Evolutionary conservation across 2,113 vertebrate genomes (phyloP), one percentile per base, ranked within the genome.

Genomic region (Atlantisia rogersi): DNA sequence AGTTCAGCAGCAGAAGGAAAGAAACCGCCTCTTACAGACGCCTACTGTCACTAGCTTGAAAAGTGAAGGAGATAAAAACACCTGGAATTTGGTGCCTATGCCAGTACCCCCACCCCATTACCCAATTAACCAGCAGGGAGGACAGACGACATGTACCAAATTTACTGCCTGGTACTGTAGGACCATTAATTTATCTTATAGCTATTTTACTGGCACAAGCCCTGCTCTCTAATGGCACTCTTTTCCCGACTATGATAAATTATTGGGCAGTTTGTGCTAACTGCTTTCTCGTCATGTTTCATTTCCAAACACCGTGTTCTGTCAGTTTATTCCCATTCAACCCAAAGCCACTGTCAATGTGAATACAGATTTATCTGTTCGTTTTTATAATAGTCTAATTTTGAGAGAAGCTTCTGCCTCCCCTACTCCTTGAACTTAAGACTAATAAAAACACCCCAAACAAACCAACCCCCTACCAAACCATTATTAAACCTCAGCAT

Each of bases 221-320:
- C 78, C 86, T 12, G 28, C 85, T 89, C 96, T 93, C 25, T 91
- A 96, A 96, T 48, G n/a, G 84, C 0, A 1, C 80, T 88, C 96
- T 96, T 93, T 81, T 96, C 90, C 96, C 77, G 84, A 90, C 79
- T 93, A 53, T 88, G 84, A 97, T 95, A 95, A 97, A 96, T 97
- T 96, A 97, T 55, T 92, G 96, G 92, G 86, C 93, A 97, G 96
- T 97, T 97, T 95, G 93, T 82, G 87, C 90, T 95, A 97, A 93
- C 97, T 94, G 94, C 94, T 80, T 97, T 97, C 95, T 96, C 5
- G 1, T 91, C 95, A 79, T 88, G 93, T 97, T 97, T 97, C 97
- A 97, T 94, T 96, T 96, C 95, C 94, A 98, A 96, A 97, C 89
- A 94, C 90, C 96, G 92, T 79, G 93, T 93, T 95, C 92, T 96